A percentile compares a stretch with the other conserved stretches of the same genome.
phyloP scores from a whole-genome alignment of 2,113 vertebrate genomes.

The Crotalus horridus region DNA sequence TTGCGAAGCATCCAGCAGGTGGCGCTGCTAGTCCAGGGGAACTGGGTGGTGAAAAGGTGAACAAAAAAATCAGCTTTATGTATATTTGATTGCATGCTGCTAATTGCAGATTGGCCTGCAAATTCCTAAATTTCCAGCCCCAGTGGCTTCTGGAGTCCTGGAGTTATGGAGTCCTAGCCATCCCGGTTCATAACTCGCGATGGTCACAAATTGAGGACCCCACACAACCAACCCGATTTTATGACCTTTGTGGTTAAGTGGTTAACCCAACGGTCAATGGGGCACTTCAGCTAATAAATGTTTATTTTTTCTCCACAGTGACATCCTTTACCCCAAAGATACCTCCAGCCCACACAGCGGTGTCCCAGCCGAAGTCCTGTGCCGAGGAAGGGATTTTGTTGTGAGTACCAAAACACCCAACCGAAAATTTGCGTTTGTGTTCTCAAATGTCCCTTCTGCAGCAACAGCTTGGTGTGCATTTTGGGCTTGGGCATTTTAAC shows the following conservation, averaged over 20 bases:
- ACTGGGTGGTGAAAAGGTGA: conserved; percentile 98
- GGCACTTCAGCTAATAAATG: conserved; percentile 10
- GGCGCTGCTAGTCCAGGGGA: conserved; percentile 95
- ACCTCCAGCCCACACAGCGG: conserved; percentile 93
- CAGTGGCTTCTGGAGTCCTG: not conserved
- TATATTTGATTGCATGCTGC: not conserved
- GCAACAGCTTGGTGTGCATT: not conserved
- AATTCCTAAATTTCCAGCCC: not conserved
- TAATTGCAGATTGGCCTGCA: not conserved
- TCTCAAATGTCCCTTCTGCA: not conserved
- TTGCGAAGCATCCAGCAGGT: conserved; percentile 98
- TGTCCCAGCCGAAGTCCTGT: conserved; percentile 92
- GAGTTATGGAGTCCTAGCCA: not conserved
- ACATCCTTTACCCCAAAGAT: conserved; percentile 95
- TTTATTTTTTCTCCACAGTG: conserved; percentile 71
- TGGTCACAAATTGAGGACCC: too few species aligned
- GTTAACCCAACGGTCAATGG: too few species aligned
- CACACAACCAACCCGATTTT: not conserved
- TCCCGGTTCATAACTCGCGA: too few species aligned
- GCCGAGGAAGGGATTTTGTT: conserved; percentile 92
- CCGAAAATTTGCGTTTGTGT: not conserved
- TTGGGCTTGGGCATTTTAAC: not conserved
- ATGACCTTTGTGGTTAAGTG: not conserved
- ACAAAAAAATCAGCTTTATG: not conserved
- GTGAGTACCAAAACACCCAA: conserved; percentile 70